Base-by-base conservation (phyloP, 2,888 invertebrate genomes). In the Drosophila longiperda region DNA sequence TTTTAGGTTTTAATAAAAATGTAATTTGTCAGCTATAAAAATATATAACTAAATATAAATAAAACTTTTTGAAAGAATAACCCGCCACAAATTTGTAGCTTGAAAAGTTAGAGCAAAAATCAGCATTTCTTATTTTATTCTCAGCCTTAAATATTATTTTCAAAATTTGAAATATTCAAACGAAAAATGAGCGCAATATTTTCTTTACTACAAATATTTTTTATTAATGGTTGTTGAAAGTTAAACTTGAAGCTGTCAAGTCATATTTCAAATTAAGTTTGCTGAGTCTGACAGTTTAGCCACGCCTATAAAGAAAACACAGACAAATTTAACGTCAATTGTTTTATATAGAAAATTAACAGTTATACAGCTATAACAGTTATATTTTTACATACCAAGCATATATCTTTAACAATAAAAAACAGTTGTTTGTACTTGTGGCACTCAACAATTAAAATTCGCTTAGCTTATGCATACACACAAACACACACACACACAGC, bases 401-500 rank as follows among this genome's bases (percentile, higher is more conserved):
- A 45, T 23, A 23, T 4, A 23, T 23, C 45, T 23, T n/a, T 3
- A 29, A 38, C n/a, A 26, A n/a, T 4, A 38, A 26, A 26, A 2
- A 40, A 20, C 11, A 20, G 6, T 23, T 42, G 20, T 32, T 32
- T 58, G 20, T 29, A 29, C 17, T 36, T 12, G 20, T n/a, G 3
- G 17, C 26, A 4, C 15, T 20, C 11, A 7, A 17, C 23, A 32
- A 45, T 32, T 66, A 45, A 54, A 55, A 40, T n/a, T 67, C 55
- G 42, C 68, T 17, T 33, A 66, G n/a, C 23, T 45, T n/a, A 3
- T 23, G n/a, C 23, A n/a, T 26, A 50, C 45, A 20, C 33, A 66
- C 29, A 29, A 15, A 57, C 17, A 42, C 23, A 42, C 7, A 1
- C 20, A 2, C n/a, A 36, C n/a, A 20, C 42, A 45, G 3, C 34